Evolutionary conservation across 2,888 invertebrate genomes (phyloP), one percentile per base, ranked within the genome.

Genomic region (Meteorus cinctellus): DNA sequence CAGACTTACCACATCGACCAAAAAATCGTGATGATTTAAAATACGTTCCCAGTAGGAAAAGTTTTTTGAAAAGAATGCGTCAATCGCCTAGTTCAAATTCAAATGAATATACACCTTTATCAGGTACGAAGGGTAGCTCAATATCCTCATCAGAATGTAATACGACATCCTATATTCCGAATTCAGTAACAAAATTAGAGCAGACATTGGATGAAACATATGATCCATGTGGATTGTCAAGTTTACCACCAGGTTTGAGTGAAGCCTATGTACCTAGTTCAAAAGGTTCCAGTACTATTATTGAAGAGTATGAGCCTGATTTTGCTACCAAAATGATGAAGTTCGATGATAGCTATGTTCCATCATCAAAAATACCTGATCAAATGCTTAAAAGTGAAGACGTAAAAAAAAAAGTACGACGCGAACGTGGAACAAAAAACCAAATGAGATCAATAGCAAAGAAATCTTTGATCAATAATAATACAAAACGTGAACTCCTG

Each of bases 251-350:
- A 4, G 45, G 77, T 63, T 29, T 80, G 31, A 72, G 76, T 3
- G 80, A 82, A 24, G 83, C 82, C 16, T 86, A 86, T 29, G 78
- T 86, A 5, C 86, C 86, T 4, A 86, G 82, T 74, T 85, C 84
- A 0, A 86, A 85, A 48, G 82, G 82, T 4, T 14, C 77, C 4
- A 84, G 79, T 36, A 51, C 77, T 6, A 75, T 77, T 6, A 63
- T 86, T 1, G 86, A 86, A 41, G 84, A 86, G 31, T 86, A 86
- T 74, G 81, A 86, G 29, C 86, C 86, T 1, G 82, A 86, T 36
- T 86, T 86, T 75, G 77, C 81, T 1, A 82, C 83, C 14, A 86
- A 85, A 74, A 77, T 79, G 1, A 86, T 84, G 84, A 84, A 84
- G 31, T 85, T 86, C 36, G 85, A 86, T 45, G 70, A 85, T 4